Base-by-base conservation (phyloP, 2,797 vertebrate genomes). In the Hypotaenidia philippensis region DNA sequence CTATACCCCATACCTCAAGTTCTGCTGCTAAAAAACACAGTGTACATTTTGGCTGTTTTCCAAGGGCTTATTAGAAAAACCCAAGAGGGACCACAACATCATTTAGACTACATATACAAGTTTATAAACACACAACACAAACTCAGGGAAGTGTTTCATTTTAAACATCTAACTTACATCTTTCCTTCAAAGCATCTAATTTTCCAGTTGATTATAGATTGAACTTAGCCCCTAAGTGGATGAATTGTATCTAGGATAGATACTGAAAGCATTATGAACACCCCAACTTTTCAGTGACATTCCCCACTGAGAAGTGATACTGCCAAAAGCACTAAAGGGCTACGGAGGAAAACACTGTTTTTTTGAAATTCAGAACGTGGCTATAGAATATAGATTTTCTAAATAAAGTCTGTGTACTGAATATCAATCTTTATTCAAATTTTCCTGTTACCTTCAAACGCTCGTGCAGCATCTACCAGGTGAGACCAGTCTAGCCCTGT, bases 401-500 rank as follows among this genome's bases (percentile, higher is more conserved):
- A 13, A 31, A 38, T 78, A 18, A 87, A 41, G 11, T 49, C 15
- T 72, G 18, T n/a, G 40, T 45, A 95, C 22, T 83, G 89, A 96
- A 96, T 84, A 95, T 87, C 41, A 52, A 87, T 75, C 32, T 93
- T 94, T 87, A 96, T 82, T 94, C 26, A 90, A 53, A 97, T 95
- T 97, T 94, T 97, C 97, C 97, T 96, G 97, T 98, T 99, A 99
- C 99, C 99, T 99, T 99, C 99, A 97, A 99, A 99, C 55, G 99
- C 99, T 96, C 98, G 98, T 55, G 99, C 99, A 94, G 99, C 99
- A 66, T 99, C 99, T 93, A 99, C 99, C 93, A 99, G 99, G 98
- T 99, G 98, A 95, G 99, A 98, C 99, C 99, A 99, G 97, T 99
- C 99, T 98, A 99, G 98, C 93, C 98, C 99, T 22, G 98, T 98